These are phyloP conservation scores for Amitus sp. DNA, from an alignment of 2,888 invertebrate genomes.

Conservation along the genomic window DNA sequence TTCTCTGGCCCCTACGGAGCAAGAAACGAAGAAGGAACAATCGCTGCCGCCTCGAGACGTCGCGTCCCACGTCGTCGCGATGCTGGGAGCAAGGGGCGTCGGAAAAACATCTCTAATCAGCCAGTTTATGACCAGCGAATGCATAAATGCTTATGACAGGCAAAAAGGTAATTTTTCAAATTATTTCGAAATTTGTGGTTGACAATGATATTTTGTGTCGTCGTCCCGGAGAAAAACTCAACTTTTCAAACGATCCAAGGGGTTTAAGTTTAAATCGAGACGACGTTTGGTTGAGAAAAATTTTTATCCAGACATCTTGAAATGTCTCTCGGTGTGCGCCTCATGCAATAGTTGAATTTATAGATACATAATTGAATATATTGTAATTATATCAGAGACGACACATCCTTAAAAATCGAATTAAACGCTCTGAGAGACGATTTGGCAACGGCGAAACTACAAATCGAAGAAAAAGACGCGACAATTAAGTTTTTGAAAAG, in stretches of 20 bases:
- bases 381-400: no score
- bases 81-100: slow-evolving; percentile 69
- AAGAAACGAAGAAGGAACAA: slow-evolving; percentile 45
- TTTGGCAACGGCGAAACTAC: slow-evolving; percentile 48
- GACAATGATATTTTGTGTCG: no score
- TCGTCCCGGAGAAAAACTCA: no score
- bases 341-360: no score
- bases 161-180: slow-evolving; percentile 86
- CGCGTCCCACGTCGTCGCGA: slow-evolving; percentile 72
- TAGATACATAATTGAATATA: no score
- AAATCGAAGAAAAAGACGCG: slow-evolving; percentile 55
- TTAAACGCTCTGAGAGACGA: slow-evolving; percentile 48
- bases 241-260: no score
- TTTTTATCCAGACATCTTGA: no score
- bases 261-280: no score
- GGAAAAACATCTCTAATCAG: slow-evolving; percentile 72
- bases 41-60: slow-evolving; percentile 63
- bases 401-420: slow-evolving; percentile 17
- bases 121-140: slow-evolving; percentile 91
- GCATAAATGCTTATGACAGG: slow-evolving; percentile 92
- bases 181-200: no score
- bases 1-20: slow-evolving; percentile 75
- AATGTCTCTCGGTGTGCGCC: no score
- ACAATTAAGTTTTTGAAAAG: slow-evolving; percentile 51
- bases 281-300: no score